Conservation (phyloP, 2,888 invertebrate species). For the Phrixothrix hirtus region DNA sequence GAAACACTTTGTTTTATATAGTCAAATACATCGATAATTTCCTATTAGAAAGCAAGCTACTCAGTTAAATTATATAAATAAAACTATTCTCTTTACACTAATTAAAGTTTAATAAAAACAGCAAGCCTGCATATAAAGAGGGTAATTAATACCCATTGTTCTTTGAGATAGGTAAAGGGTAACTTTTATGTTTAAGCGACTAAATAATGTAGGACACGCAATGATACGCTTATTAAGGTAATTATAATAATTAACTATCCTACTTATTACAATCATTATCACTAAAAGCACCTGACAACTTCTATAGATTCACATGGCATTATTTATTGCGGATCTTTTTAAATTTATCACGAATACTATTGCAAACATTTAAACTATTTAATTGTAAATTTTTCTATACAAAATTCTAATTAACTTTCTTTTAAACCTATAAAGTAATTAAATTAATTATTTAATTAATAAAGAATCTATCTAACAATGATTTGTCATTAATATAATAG, state of each 20-base stretch:
- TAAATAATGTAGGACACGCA: slow-evolving; percentile 34
- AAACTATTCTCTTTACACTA: no score
- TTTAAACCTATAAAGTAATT: no score
- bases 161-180: slow-evolving; percentile 15
- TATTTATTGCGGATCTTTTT: slow-evolving; percentile 8
- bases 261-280: slow-evolving; percentile 37
- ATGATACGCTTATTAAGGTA: slow-evolving; percentile 35
- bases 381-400: no score
- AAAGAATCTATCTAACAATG: no score
- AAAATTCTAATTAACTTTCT: no score
- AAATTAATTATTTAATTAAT: no score
- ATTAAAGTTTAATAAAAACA: slow-evolving; percentile 1
- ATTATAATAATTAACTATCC: slow-evolving; percentile 36
- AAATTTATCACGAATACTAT: neutral
- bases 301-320: slow-evolving; percentile 36
- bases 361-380: no score
- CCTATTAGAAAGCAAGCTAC: no score
- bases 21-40: no score
- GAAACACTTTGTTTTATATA: no score
- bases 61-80: no score
- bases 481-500: no score
- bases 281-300: slow-evolving; percentile 35
- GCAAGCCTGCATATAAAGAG: neutral
- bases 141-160: slow-evolving; percentile 6
- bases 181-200: slow-evolving; percentile 14